Evolutionary conservation across 1,140 invertebrate genomes (phyloP).

Genomic region (Drosophila repletoides): DNA sequence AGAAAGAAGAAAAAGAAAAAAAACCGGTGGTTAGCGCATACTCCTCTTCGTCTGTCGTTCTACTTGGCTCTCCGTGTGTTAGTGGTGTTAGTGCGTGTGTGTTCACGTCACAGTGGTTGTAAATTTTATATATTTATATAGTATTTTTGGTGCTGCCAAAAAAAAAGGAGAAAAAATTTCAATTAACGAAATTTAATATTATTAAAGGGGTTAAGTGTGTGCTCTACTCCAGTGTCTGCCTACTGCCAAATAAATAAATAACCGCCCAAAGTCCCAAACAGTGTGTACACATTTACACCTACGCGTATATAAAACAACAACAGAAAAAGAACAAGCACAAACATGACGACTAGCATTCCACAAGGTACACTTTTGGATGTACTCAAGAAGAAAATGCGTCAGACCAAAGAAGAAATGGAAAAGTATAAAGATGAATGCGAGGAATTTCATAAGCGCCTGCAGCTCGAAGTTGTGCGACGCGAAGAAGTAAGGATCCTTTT

Average conservation of each 20-base stretch:
- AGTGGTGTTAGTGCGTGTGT: constrained; percentile 39
- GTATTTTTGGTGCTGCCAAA: constrained; percentile 59
- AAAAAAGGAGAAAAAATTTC: constrained; percentile 44
- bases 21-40: constrained; percentile 74
- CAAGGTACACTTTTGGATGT: constrained; percentile 95
- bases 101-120: constrained; percentile 63
- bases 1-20: constrained; percentile 59
- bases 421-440: constrained; percentile 98
- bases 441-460: constrained; percentile 94
- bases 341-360: constrained; percentile 93
- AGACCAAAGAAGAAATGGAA: constrained; percentile 98
- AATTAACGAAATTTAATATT: constrained; percentile 2
- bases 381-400: constrained; percentile 99
- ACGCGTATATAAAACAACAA: constrained; percentile 50
- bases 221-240: constrained; percentile 38
- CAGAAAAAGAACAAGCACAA: constrained; percentile 83
- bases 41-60: constrained; percentile 48
- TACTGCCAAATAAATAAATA: constrained; percentile 15
- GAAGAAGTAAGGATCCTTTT: constrained; percentile 91
- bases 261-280: constrained; percentile 41
- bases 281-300: constrained; percentile 72
- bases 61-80: too few relatives aligned
- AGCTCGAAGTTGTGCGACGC: constrained; percentile 94
- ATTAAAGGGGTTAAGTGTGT: constrained; percentile 47
- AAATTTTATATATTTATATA: constrained; percentile 61